Evolutionary conservation across 2,797 vertebrate genomes (phyloP), one percentile per base, ranked within the genome.

Genomic region (Pangasius djambal): DNA sequence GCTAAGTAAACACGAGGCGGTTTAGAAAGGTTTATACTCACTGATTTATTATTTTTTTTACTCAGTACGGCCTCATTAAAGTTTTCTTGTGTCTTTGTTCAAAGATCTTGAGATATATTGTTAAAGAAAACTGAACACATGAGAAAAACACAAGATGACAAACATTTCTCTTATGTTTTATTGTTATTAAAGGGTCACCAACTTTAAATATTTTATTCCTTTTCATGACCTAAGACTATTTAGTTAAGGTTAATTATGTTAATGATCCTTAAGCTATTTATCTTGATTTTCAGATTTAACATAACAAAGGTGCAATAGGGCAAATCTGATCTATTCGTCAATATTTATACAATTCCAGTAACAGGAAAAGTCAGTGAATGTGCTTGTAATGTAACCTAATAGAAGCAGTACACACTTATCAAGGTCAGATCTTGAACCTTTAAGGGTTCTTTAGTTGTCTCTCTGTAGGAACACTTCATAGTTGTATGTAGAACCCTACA

Each of bases 1-100:
- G 81, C 67, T 63, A 65, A 88, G 37, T 83, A 81, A 87, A 87
- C 86, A 87, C 31, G 40, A 28, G 61, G 20, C 1, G 28, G 70
- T 63, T 72, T 72, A 74, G 55, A 88, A 37, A 61, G 55, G 6
- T 84, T 84, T 83, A 50, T 31, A 7, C 34, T 83, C 63, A 74
- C 16, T 15, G 22, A 44, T 78, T 87, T 44, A 20, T 50, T 34
- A 20, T 52, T 16, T 65, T 57, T 87, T 70, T 37, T 44, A n/a
- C 12, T 25, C n/a, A 50, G 13, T 61, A 48, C 2, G 18, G 37
- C 57, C 15, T 31, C 59, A 65, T 63, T 34, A 72, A 72, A 7
- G 18, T 34, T 48, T 57, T 50, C 67, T 34, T 83, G 44, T 63
- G 83, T 84, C 61, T 83, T 63, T 83, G 37, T 40, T 25, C 22